Percentiles rank a stretch among this genome's conserved stretches.
phyloP scores from a whole-genome alignment of 1,140 invertebrate species.

The Bradysia coprophila region DNA sequence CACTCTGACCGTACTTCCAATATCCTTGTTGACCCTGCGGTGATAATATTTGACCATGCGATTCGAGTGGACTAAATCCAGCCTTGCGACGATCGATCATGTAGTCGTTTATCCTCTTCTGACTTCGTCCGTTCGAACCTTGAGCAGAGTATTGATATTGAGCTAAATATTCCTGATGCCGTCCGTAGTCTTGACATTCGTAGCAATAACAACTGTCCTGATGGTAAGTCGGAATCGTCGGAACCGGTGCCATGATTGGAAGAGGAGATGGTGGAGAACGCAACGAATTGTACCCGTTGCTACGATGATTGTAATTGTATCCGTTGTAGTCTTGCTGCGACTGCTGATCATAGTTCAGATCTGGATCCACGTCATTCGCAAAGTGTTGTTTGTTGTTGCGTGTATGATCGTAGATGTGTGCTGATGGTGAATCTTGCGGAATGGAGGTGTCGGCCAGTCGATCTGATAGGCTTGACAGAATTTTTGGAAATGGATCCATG shows the following conservation, averaged over 20 bases:
- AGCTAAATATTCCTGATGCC: background rate
- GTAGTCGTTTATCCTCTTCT: conserved; percentile 19
- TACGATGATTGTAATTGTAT: background rate
- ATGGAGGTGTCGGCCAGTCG: conserved; percentile 14
- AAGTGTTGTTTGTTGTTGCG: background rate
- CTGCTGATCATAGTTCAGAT: background rate
- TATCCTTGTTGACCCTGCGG: conserved; percentile 4
- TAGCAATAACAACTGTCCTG: conserved; percentile 22
- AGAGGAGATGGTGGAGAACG: conserved; percentile 4
- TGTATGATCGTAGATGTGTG: background rate
- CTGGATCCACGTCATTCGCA: background rate
- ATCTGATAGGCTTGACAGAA: conserved; percentile 17
- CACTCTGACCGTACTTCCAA: conserved; percentile 3
- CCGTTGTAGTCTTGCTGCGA: background rate
- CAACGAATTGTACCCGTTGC: background rate
- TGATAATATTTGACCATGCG: conserved; percentile 5
- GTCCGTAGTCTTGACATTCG: conserved; percentile 18
- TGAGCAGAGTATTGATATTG: background rate
- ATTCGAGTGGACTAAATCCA: conserved; percentile 17
- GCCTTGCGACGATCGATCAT: conserved; percentile 17
- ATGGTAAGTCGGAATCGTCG: conserved; percentile 7
- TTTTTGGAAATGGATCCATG: conserved; percentile 22
- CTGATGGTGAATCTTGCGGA: background rate
- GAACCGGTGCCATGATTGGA: conserved; percentile 4
- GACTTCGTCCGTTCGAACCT: conserved; percentile 16